Evolutionary conservation across 2,797 vertebrate species (phyloP).

Genomic region (Leptodactylus fallax): DNA sequence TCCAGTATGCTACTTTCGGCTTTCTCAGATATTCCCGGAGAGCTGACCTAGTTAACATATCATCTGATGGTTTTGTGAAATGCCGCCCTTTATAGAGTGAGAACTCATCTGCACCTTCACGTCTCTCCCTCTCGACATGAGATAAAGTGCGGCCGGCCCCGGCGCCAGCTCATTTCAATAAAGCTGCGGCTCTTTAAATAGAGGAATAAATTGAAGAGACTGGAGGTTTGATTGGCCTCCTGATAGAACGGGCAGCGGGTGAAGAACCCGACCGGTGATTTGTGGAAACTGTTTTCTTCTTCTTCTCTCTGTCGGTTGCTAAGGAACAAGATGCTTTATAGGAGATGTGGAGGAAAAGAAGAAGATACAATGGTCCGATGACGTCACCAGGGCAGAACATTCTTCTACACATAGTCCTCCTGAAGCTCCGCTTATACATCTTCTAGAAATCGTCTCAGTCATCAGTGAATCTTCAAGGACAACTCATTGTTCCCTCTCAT

Average conservation of each 20-base stretch:
- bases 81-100: background rate
- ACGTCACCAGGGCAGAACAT: background rate
- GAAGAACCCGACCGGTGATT: conserved; percentile 20
- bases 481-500: background rate
- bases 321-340: conserved; percentile 43
- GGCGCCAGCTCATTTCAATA: background rate
- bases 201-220: conserved; percentile 6
- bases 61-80: background rate
- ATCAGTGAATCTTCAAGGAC: background rate
- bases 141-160: background rate
- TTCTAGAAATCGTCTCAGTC: background rate
- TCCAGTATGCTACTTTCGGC: background rate
- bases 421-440: background rate
- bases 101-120: background rate
- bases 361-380: conserved; percentile 24
- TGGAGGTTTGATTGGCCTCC: conserved; percentile 20
- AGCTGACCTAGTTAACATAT: conserved; percentile 22
- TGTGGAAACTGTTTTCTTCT: background rate
- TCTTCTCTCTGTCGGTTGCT: conserved; percentile 10
- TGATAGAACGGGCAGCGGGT: conserved; percentile 18
- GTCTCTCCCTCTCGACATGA: background rate
- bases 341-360: background rate
- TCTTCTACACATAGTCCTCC: background rate
- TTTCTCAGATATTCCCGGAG: background rate
- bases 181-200: conserved; percentile 4